phyloP scores from a whole-genome alignment of 2,113 vertebrate species.

The Callorhinus ursinus region DNA sequence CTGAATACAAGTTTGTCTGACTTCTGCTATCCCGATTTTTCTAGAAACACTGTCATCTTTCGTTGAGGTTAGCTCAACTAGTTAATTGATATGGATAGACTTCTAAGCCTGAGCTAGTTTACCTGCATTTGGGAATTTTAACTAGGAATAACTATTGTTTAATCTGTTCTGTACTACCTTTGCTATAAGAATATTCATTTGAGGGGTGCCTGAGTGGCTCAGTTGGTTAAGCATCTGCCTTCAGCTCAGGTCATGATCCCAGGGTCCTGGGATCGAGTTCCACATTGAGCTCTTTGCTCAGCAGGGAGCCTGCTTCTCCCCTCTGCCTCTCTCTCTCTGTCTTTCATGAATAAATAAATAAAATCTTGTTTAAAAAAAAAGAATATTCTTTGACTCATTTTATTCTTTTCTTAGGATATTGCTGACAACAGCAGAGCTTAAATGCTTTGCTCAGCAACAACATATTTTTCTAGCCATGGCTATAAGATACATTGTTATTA shows the following conservation, averaged over 20 bases:
- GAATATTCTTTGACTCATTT: not conserved
- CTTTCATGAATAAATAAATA: too few relatives aligned
- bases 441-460: conserved; percentile 3
- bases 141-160: not conserved
- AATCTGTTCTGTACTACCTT: not conserved
- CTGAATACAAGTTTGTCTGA: not conserved
- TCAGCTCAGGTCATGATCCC: too few relatives aligned
- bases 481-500: not conserved
- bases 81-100: not conserved
- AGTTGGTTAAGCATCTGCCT: too few relatives aligned
- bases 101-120: not conserved
- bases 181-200: not conserved
- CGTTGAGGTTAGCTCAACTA: not conserved
- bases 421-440: not conserved
- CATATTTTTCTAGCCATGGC: not conserved
- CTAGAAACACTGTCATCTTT: not conserved
- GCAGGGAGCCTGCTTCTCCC: too few relatives aligned
- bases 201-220: too few relatives aligned
- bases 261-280: too few relatives aligned
- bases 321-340: too few relatives aligned
- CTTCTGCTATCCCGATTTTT: not conserved
- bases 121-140: not conserved
- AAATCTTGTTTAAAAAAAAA: too few relatives aligned
- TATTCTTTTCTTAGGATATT: not conserved
- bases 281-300: too few relatives aligned